Evolutionary conservation across 2,797 vertebrate species (phyloP).

Genomic region (Scomberomorus guttatus): DNA sequence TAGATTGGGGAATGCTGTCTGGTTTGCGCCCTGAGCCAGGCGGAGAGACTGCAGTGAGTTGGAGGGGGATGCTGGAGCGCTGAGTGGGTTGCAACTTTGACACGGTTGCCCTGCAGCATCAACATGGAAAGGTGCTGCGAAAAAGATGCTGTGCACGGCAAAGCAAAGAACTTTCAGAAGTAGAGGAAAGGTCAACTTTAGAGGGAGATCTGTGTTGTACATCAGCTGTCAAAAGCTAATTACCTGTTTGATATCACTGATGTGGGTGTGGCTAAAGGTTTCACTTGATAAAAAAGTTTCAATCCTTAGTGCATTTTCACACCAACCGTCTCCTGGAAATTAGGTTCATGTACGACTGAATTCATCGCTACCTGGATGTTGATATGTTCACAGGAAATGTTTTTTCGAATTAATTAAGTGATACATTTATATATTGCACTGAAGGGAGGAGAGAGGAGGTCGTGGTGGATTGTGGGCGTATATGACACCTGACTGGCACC

Average conservation of each 20-base stretch:
- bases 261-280: background rate
- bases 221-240: conserved; percentile 5
- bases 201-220: background rate
- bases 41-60: conserved; percentile 17
- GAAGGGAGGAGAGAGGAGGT: too few relatives aligned
- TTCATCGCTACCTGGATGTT: too few relatives aligned
- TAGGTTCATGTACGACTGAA: too few relatives aligned
- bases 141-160: conserved; percentile 19
- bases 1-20: conserved; percentile 31
- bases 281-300: conserved; percentile 13
- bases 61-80: background rate
- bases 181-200: conserved; percentile 16
- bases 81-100: conserved; percentile 26
- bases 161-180: conserved; percentile 12
- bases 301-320: background rate
- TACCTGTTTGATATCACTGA: background rate
- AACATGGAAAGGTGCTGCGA: conserved; percentile 32
- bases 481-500: too few relatives aligned
- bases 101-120: conserved; percentile 46
- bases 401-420: too few relatives aligned
- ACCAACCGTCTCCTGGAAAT: too few relatives aligned
- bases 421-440: too few relatives aligned
- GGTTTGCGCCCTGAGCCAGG: conserved; percentile 41
- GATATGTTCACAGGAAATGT: too few relatives aligned
- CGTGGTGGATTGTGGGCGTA: too few relatives aligned